phyloP scores from a whole-genome alignment of 2,797 vertebrate species.

The Rhincodon typus region DNA sequence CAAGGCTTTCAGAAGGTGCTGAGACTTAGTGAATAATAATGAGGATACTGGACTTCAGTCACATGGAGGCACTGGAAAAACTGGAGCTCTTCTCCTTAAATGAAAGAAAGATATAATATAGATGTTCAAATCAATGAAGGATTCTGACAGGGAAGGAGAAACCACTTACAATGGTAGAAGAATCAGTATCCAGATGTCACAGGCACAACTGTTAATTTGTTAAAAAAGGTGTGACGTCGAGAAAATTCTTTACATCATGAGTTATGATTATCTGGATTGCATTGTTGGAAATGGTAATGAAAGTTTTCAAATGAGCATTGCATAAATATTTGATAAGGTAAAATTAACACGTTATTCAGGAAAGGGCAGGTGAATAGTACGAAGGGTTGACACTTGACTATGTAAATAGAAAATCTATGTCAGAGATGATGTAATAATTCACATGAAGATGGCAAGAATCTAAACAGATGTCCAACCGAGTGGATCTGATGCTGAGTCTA shows the following conservation, averaged over 20 bases:
- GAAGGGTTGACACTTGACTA: no score
- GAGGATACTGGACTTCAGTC: background rate
- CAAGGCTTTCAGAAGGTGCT: background rate
- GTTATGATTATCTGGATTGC: no score
- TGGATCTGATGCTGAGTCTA: no score
- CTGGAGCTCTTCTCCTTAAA: background rate
- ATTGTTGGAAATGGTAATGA: background rate
- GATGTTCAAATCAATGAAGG: background rate
- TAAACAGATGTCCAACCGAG: no score
- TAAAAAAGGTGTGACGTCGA: background rate
- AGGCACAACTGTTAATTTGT: background rate
- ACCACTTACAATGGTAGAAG: background rate
- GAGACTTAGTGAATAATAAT: background rate
- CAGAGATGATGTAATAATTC: no score
- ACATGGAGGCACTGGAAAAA: background rate
- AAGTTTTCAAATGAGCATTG: background rate
- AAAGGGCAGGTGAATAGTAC: no score
- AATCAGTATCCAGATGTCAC: background rate
- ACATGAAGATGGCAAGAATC: no score
- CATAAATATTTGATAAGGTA: no score
- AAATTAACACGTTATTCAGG: no score
- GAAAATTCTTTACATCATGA: background rate
- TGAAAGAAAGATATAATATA: background rate
- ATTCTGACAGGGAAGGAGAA: background rate
- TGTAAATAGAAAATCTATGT: no score